phyloP scores from a whole-genome alignment of 2,797 vertebrate species.

The Gila robusta region DNA sequence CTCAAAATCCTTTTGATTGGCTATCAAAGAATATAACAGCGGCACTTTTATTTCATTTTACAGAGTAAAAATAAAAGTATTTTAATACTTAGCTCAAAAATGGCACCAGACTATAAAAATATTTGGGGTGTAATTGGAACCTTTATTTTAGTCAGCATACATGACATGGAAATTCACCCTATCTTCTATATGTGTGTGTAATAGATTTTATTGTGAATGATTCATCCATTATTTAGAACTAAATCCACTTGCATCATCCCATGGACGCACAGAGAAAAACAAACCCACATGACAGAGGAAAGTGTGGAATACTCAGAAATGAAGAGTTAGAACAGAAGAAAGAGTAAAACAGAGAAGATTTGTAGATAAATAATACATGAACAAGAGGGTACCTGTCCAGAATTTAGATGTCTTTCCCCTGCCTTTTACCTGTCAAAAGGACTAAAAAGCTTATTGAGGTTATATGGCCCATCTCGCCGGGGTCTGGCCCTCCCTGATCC shows the following conservation, averaged over 20 bases:
- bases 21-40: not conserved
- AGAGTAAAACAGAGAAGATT: constrained; percentile 8
- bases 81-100: not conserved
- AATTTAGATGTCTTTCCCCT: constrained; percentile 40
- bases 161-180: not conserved
- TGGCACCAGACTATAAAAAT: not conserved
- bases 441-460: constrained; percentile 29
- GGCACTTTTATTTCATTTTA: not conserved
- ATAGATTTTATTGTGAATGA: not conserved
- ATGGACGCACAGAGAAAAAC: not conserved
- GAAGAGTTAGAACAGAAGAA: not conserved
- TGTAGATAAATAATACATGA: constrained; percentile 46
- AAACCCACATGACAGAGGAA: not conserved
- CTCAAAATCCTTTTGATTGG: not conserved
- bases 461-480: not conserved
- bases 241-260: not conserved
- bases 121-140: not conserved
- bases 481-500: constrained; percentile 8
- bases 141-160: not conserved
- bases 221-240: not conserved
- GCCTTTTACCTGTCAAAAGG: constrained; percentile 43
- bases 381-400: constrained; percentile 42
- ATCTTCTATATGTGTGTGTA: not conserved
- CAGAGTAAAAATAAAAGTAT: not conserved
- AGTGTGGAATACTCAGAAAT: constrained; percentile 4